Evolutionary conservation across 2,113 vertebrate genomes (phyloP).

Genomic region (Centrocercus urophasianus): DNA sequence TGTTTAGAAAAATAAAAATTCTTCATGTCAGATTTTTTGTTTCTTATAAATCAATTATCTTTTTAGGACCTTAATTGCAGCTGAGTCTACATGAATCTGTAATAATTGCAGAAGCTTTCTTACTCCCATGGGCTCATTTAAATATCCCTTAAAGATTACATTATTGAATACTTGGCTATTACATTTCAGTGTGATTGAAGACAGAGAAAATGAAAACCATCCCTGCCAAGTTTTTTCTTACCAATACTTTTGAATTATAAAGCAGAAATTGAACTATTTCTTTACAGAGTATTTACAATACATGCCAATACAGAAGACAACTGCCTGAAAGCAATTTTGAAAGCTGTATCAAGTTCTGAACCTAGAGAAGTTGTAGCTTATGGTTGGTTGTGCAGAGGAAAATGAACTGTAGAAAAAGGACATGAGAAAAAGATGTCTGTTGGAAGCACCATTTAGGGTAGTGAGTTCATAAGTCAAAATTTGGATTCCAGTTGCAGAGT

Average conservation of each 20-base stretch:
- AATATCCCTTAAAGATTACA: background rate
- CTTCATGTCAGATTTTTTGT: background rate
- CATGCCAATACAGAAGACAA: background rate
- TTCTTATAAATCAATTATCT: background rate
- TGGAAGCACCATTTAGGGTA: background rate
- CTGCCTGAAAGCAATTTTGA: background rate
- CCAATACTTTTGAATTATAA: background rate
- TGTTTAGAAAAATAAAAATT: background rate
- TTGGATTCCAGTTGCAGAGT: background rate
- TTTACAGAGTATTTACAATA: background rate
- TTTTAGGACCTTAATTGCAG: background rate
- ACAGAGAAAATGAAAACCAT: background rate
- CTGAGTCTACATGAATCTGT: fast-evolving
- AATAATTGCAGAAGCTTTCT: background rate
- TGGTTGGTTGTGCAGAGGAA: background rate
- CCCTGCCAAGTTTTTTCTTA: background rate
- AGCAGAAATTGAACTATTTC: background rate
- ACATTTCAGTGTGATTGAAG: background rate
- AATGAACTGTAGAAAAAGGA: background rate
- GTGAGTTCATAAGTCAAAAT: background rate
- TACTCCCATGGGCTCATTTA: background rate
- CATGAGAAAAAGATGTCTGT: background rate
- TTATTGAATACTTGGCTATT: background rate
- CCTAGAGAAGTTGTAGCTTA: background rate
- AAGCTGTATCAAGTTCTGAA: background rate